Evolutionary conservation across 2,797 vertebrate species (phyloP), one percentile per base, ranked within the genome.

Genomic region (Prunella strophiata): DNA sequence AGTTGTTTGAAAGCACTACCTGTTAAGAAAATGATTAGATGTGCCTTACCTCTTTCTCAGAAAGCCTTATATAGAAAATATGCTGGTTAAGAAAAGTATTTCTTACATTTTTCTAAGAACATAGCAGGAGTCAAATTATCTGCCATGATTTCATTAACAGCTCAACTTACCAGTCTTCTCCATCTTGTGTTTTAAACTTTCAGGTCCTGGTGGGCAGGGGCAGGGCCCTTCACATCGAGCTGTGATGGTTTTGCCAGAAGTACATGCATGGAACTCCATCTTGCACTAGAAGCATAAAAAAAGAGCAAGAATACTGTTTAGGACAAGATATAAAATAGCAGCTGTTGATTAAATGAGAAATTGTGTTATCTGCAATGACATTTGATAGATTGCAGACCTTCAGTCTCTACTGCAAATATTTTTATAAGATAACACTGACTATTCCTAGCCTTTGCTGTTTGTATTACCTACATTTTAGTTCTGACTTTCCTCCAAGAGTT

Each of bases 231-330:
- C 98, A 51, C 99, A 99, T 91, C 97, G 99, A 48, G 97, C 93
- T 36, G 97, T 97, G 96, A 99, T 98, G 47, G 96, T 98, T 97
- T 99, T 99, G 66, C 98, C 98, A 19, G 98, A 98, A 68, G 98
- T 98, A 90, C 99, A 99, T 3, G 98, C 98, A 51, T 99, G 99
- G 92, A 99, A 99, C 85, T 99, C 99, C 98, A 99, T 85, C 96
- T 99, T 99, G 97, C 99, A 99, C 99, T 99, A 97, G 51, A 96
- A 94, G 74, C 29, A 92, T 34, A 65, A 88, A 67, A 94, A 25
- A 57, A 19, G 36, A 11, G 43, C 18, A 95, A 80, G 26, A 88
- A 91, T 25, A 61, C 5, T 0, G 87, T 79, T 94, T 81, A 80
- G 88, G 71, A 71, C 21, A 75, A 72, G 67, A 68, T 23, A 74